Evolutionary conservation across 2,888 invertebrate species (phyloP).

Genomic region (Ditula angustiorana): DNA sequence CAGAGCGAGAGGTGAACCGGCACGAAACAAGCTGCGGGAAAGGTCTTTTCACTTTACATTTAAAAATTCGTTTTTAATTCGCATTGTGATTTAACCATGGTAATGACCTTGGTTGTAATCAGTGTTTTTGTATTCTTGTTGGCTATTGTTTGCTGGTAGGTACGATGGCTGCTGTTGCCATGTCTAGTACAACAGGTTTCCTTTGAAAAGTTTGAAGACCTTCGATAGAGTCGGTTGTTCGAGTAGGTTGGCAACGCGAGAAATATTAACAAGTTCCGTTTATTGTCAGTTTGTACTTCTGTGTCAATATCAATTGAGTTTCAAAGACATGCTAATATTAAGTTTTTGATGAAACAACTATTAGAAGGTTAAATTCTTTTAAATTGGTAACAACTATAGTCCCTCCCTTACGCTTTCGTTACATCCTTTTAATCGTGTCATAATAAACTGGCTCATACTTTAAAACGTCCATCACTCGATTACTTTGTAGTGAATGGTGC

Average conservation of each 20-base stretch:
- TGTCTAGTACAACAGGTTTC: slow-evolving; percentile 13
- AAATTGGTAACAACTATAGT: too few relatives aligned
- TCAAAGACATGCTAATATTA: background rate
- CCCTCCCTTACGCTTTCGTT: too few relatives aligned
- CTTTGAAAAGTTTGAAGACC: background rate
- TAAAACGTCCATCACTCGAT: background rate
- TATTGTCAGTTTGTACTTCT: background rate
- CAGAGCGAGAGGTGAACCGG: slow-evolving; percentile 65
- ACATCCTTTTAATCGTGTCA: background rate
- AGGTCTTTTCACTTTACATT: slow-evolving; percentile 78
- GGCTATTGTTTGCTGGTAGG: slow-evolving; percentile 35
- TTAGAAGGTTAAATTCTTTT: background rate
- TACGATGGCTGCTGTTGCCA: slow-evolving; percentile 1
- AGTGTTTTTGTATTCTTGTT: slow-evolving; percentile 45
- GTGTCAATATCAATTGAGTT: background rate
- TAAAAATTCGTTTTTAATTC: slow-evolving; percentile 77
- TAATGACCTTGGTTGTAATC: slow-evolving; percentile 68
- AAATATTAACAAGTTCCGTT: background rate
- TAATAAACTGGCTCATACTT: background rate
- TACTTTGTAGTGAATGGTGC: background rate
- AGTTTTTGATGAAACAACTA: too few relatives aligned
- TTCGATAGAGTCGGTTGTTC: slow-evolving; percentile 6
- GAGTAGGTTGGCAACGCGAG: background rate
- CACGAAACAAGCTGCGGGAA: slow-evolving; percentile 75
- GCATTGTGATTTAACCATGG: slow-evolving; percentile 73